phyloP scores from a whole-genome alignment of 1,140 invertebrate genomes.

The Neodiprion pinetum region DNA sequence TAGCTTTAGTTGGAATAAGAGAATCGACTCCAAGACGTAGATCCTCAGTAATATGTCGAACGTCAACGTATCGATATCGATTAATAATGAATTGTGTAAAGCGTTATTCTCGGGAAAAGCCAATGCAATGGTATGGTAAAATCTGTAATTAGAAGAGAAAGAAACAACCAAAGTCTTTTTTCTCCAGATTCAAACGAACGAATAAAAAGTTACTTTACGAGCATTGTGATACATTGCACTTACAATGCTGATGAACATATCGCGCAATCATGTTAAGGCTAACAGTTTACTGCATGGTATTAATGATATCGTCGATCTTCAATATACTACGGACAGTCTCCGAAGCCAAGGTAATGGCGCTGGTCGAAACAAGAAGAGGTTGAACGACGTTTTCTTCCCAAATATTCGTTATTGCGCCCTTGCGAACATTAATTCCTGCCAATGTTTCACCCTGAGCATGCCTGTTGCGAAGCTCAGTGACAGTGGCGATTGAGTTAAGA shows the following conservation, averaged over 20 bases:
- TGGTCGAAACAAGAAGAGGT: constrained; percentile 93
- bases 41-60: background rate
- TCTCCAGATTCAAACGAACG: background rate
- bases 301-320: constrained; percentile 99
- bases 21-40: background rate
- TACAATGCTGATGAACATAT: background rate
- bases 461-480: constrained; percentile 94
- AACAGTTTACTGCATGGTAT: constrained; percentile 55
- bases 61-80: background rate
- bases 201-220: too few relatives aligned
- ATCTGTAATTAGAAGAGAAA: background rate
- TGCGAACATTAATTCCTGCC: constrained; percentile 96
- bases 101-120: background rate
- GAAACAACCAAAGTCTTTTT: background rate
- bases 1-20: background rate
- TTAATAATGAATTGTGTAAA: background rate
- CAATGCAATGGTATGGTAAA: background rate
- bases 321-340: constrained; percentile 98
- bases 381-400: constrained; percentile 97
- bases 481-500: constrained; percentile 96
- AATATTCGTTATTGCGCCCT: constrained; percentile 96
- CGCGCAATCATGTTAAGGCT: background rate
- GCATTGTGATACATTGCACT: background rate
- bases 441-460: constrained; percentile 86
- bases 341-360: constrained; percentile 92